These are phyloP conservation scores for Aphaenogaster ashmeadi DNA, from an alignment of 1,140 invertebrate genomes.

Conservation along the genomic window DNA sequence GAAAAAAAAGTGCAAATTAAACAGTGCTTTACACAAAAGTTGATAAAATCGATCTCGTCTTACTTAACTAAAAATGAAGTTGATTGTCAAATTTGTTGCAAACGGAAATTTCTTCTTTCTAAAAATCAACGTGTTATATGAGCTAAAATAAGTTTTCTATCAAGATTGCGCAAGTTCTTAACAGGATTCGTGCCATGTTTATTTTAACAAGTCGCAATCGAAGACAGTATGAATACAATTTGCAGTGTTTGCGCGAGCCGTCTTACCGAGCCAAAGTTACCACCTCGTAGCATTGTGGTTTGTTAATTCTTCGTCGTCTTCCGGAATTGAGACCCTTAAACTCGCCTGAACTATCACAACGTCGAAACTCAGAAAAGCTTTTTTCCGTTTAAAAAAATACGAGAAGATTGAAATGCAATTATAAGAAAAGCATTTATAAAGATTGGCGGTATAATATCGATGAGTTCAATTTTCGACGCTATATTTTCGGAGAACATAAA, in stretches of 20 bases:
- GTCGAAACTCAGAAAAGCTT: constrained; percentile 21
- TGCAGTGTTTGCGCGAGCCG: constrained; percentile 19
- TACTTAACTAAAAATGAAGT: constrained; percentile 8
- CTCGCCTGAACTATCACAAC: constrained; percentile 22
- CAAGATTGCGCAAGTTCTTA: constrained; percentile 12
- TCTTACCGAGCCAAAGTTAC: constrained; percentile 26
- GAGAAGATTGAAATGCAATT: constrained; percentile 31
- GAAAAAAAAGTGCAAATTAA: not conserved
- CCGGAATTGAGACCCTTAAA: constrained; percentile 33
- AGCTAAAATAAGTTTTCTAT: constrained; percentile 27
- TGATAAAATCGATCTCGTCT: not conserved
- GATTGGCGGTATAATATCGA: constrained; percentile 9
- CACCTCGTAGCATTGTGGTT: not conserved
- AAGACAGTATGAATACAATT: constrained; percentile 36
- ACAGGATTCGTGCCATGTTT: constrained; percentile 19
- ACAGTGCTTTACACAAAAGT: not conserved
- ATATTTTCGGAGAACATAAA: not conserved
- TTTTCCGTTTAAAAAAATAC: constrained; percentile 16
- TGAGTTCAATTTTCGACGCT: constrained; percentile 44
- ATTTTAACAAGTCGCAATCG: constrained; percentile 38
- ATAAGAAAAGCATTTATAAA: constrained; percentile 39
- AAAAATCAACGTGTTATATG: not conserved
- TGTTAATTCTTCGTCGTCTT: constrained; percentile 28
- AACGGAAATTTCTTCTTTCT: constrained; percentile 1
- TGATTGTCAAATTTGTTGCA: constrained; percentile 16